Evolutionary conservation across 2,113 vertebrate genomes (phyloP), one percentile per base, ranked within the genome.

Genomic region (Rafetus swinhoei): DNA sequence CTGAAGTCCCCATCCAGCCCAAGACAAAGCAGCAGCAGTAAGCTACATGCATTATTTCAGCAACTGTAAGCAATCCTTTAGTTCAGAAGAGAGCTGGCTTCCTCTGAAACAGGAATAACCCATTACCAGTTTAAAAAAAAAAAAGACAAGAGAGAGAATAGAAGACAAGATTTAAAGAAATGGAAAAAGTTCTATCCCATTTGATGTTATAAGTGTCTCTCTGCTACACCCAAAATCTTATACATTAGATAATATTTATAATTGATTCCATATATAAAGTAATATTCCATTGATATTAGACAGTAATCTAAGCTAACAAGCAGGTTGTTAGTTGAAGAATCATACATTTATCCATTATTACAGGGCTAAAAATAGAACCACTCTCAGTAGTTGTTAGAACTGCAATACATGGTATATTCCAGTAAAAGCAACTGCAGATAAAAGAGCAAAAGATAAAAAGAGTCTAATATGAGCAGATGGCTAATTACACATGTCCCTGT

Each of bases 331-430:
- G 81, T 79, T 85, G 79, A 87, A 88, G 56, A 88, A 52, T 80
- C 90, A 86, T 74, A 81, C 69, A 81, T 16, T 74, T 13, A 84
- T 60, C 84, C 82, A 84, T 91, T 91, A 74, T 89, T 86, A 85
- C 82, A 94, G 55, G 79, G 62, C 82, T 95, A 81, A 96, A 96
- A 95, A 90, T 86, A 96, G 65, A 39, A 84, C 29, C n/a, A 29
- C 45, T 86, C 84, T 84, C 59, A 94, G 89, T 90, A 94, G 85
- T 52, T 87, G 85, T 93, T 81, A 93, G 50, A 92, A 95, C 25
- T 93, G 85, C 84, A 91, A 90, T 90, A 84, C 50, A 39, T 56
- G 60, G 19, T 84, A 91, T 92, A 87, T 54, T 3, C 11, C 53
- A 85, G 84, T 52, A 91, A 95, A 96, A 94, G 35, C 76, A 72